Evolutionary conservation across 2,113 vertebrate genomes (phyloP).

Genomic region (Octodon degus): DNA sequence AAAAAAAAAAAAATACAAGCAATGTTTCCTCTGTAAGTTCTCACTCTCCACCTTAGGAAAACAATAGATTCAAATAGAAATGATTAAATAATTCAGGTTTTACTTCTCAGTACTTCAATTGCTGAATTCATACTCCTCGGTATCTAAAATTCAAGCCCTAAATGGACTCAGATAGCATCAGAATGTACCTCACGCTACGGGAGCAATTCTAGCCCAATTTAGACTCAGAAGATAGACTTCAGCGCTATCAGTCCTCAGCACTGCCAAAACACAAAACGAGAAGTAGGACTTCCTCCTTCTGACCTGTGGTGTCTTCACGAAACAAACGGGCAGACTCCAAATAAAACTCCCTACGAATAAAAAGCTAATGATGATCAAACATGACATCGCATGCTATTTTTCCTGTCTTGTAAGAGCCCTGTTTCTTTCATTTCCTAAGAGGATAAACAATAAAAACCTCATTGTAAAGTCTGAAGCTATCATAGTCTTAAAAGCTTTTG

Average conservation of each 20-base stretch:
- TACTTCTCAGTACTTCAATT: not conserved
- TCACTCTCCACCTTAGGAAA: not conserved
- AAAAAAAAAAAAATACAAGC: not conserved
- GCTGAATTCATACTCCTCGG: not conserved
- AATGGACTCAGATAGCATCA: not conserved
- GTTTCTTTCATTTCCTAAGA: constrained; percentile 30
- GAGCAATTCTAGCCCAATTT: not conserved
- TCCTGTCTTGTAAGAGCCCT: not conserved
- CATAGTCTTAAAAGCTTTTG: constrained; percentile 35
- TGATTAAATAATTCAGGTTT: not conserved
- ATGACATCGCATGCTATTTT: not conserved
- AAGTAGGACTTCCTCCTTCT: not conserved
- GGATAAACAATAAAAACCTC: constrained; percentile 44
- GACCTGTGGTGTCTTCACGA: not conserved
- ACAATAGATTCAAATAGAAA: constrained; percentile 5
- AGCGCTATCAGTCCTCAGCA: not conserved
- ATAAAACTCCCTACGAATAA: not conserved
- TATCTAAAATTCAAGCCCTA: not conserved
- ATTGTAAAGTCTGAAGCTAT: not conserved
- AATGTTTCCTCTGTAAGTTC: constrained; percentile 1
- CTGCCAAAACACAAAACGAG: not conserved
- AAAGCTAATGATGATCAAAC: constrained; percentile 42
- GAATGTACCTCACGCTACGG: not conserved
- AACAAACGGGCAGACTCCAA: not conserved
- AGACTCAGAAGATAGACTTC: not conserved